A percentile compares a stretch with the other conserved stretches of the same genome.
phyloP scores from a whole-genome alignment of 2,797 vertebrate genomes.

The Zalophus californianus region DNA sequence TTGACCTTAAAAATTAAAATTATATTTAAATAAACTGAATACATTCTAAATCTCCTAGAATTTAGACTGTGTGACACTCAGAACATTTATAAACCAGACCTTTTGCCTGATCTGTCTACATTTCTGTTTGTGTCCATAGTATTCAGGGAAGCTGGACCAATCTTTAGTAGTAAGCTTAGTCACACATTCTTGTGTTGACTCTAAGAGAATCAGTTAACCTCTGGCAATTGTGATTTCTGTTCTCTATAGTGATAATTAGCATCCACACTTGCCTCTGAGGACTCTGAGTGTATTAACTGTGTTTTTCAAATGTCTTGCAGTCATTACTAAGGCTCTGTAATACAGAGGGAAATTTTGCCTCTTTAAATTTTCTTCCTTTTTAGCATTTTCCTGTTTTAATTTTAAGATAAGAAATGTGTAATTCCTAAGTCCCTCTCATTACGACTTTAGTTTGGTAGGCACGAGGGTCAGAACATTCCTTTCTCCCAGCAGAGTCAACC shows the following conservation, averaged over 20 bases:
- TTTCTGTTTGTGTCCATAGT: not conserved
- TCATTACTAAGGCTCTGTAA: conserved; percentile 8
- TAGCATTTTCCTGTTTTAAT: conserved; percentile 47
- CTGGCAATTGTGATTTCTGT: not conserved
- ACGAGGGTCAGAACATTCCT: not conserved
- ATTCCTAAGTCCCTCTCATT: not conserved
- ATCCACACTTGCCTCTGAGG: not conserved
- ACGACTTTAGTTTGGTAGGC: not conserved
- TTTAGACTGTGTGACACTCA: not conserved
- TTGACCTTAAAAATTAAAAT: conserved; percentile 20
- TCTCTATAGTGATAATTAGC: not conserved
- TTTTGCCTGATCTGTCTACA: not conserved
- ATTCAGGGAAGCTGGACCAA: not conserved
- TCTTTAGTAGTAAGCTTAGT: not conserved
- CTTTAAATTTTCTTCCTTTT: conserved; percentile 4
- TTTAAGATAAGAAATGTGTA: not conserved
- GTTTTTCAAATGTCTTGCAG: not conserved
- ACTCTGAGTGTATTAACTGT: not conserved
- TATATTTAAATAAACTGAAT: not conserved
- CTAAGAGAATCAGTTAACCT: not conserved
- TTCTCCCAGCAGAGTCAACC: not conserved
- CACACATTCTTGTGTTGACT: not conserved
- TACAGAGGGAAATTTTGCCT: not conserved
- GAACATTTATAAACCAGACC: not conserved
- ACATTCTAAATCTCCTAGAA: conserved; percentile 22